Evolutionary conservation across 2,888 invertebrate genomes (phyloP).

Genomic region (Halocaridina rubra): DNA sequence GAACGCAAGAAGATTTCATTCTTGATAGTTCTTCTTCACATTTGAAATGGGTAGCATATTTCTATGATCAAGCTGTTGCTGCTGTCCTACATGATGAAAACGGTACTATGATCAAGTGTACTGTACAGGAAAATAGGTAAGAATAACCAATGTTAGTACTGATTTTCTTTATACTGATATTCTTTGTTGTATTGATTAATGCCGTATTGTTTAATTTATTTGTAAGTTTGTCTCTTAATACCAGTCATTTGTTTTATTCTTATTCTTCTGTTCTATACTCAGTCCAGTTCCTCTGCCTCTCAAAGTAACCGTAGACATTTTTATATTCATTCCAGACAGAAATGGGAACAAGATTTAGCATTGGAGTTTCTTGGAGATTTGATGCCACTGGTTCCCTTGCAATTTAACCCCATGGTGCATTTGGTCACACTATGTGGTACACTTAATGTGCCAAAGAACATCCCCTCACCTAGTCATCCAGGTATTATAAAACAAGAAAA

Average conservation of each 20-base stretch:
- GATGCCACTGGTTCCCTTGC: background rate
- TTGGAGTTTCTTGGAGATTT: background rate
- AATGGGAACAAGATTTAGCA: background rate
- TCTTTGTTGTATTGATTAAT: background rate
- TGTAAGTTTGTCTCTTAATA: too few relatives aligned
- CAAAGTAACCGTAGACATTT: too few relatives aligned
- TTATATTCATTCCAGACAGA: background rate
- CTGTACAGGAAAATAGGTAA: background rate
- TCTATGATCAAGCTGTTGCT: background rate
- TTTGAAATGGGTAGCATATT: background rate
- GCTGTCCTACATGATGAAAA: background rate
- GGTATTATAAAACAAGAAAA: too few relatives aligned
- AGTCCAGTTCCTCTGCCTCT: too few relatives aligned
- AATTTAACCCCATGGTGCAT: background rate
- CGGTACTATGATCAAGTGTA: background rate
- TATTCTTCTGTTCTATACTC: too few relatives aligned
- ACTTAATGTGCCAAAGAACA: background rate
- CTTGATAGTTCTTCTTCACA: background rate
- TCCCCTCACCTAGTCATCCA: too few relatives aligned
- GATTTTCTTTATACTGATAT: too few relatives aligned
- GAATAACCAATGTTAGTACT: too few relatives aligned
- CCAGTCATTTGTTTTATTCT: too few relatives aligned
- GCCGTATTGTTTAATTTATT: background rate
- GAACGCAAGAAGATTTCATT: background rate
- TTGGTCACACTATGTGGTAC: background rate